Percentiles rank a stretch among this genome's conserved stretches.
Evolutionary conservation across 2,113 vertebrate genomes (phyloP).

Genomic region (Protobothrops mucrosquamatus): DNA sequence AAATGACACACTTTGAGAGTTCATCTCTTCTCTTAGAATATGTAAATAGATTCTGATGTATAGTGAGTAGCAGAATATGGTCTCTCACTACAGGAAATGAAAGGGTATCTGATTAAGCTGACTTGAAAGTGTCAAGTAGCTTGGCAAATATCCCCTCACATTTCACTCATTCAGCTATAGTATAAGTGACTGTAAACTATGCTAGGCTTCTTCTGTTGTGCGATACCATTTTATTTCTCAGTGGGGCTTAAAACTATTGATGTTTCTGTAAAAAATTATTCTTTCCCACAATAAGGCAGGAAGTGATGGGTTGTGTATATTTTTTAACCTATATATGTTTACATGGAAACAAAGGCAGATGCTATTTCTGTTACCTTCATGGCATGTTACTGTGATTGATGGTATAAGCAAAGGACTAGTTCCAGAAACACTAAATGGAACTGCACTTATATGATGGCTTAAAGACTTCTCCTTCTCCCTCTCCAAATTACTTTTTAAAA

Average conservation of each 20-base stretch:
- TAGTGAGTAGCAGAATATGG: slow-evolving; percentile 53
- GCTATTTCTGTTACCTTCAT: not conserved
- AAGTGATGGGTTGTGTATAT: slow-evolving; percentile 18
- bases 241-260: slow-evolving; percentile 69
- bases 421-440: not conserved
- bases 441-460: not conserved
- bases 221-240: slow-evolving; percentile 73
- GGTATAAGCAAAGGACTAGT: not conserved
- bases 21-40: slow-evolving; percentile 38
- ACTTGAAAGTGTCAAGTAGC: slow-evolving; percentile 79
- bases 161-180: slow-evolving; percentile 65
- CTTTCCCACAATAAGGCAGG: slow-evolving; percentile 51
- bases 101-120: slow-evolving; percentile 78
- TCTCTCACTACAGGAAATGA: slow-evolving; percentile 71
- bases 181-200: slow-evolving; percentile 60
- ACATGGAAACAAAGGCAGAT: not conserved
- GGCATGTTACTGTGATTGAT: not conserved
- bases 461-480: not conserved
- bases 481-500: not conserved
- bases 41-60: slow-evolving; percentile 52
- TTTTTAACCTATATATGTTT: not conserved
- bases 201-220: slow-evolving; percentile 60
- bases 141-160: slow-evolving; percentile 68
- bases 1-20: slow-evolving; percentile 21
- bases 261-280: slow-evolving; percentile 65